Conservation (phyloP, 1,140 invertebrate genomes). For the Cydia splendana region DNA sequence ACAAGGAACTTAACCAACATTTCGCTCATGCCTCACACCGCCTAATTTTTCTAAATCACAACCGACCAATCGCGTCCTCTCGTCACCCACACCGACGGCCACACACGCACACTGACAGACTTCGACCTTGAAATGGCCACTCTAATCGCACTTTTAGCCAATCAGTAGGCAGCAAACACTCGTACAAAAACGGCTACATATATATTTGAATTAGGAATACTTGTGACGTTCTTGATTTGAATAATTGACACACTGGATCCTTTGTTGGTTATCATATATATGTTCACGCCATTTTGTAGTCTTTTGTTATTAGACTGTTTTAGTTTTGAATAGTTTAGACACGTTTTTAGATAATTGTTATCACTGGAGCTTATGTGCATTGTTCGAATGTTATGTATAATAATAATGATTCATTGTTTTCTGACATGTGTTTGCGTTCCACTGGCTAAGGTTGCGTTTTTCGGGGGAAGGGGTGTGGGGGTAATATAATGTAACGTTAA, state of each 20-base stretch:
- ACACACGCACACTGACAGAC: constrained; percentile 63
- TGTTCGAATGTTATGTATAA: background rate
- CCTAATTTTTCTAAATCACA: constrained; percentile 30
- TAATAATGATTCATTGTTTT: background rate
- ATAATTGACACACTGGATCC: constrained; percentile 48
- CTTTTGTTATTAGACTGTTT: constrained; percentile 44
- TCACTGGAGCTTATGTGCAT: background rate
- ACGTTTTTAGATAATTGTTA: constrained; percentile 7
- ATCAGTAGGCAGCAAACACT: constrained; percentile 66
- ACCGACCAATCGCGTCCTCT: constrained; percentile 34
- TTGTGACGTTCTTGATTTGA: constrained; percentile 1
- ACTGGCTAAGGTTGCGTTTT: too few species aligned
- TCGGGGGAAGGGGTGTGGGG: too few species aligned
- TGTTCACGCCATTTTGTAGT: constrained; percentile 49
- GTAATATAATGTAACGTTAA: too few species aligned
- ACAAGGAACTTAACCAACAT: background rate
- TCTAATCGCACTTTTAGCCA: constrained; percentile 74
- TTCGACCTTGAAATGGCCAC: constrained; percentile 68
- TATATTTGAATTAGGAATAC: background rate
- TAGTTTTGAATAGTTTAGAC: constrained; percentile 2
- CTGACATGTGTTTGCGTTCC: background rate
- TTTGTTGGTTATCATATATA: constrained; percentile 54
- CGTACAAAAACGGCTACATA: background rate
- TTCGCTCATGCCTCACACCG: background rate
- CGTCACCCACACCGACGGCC: constrained; percentile 37